These are phyloP conservation scores for Athalia cordata DNA, from an alignment of 2,888 invertebrate species.

Conservation along the genomic window DNA sequence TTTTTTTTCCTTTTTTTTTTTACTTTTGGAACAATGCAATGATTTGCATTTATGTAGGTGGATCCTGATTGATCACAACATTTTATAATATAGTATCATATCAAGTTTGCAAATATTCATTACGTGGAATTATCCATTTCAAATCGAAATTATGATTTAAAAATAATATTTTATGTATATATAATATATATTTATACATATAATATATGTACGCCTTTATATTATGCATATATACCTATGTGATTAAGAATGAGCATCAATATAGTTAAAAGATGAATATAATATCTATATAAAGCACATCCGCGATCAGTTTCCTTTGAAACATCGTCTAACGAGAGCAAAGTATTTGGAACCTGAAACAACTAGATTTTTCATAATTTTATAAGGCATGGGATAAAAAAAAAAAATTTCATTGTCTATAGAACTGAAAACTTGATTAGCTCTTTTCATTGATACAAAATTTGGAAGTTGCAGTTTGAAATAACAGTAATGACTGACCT, in stretches of 20 bases:
- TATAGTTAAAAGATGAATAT: conserved; percentile 23
- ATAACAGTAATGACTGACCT: too few relatives aligned
- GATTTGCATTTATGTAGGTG: conserved; percentile 37
- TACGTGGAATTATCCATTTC: background rate
- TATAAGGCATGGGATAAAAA: too few relatives aligned
- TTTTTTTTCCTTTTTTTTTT: background rate
- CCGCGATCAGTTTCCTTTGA: background rate
- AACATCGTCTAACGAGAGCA: background rate
- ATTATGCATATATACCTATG: conserved; percentile 16
- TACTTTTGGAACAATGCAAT: conserved; percentile 51
- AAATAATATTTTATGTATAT: conserved; percentile 25
- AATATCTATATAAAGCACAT: conserved; percentile 17
- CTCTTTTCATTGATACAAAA: too few relatives aligned
- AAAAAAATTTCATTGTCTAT: background rate
- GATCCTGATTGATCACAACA: background rate
- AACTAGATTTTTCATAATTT: too few relatives aligned
- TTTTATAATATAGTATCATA: conserved; percentile 17
- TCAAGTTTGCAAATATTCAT: conserved; percentile 11
- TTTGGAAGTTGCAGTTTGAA: too few relatives aligned
- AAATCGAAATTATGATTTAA: conserved; percentile 20
- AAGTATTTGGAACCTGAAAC: background rate
- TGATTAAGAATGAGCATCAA: conserved; percentile 25
- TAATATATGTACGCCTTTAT: background rate
- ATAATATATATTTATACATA: conserved; percentile 10
- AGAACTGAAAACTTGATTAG: background rate